phyloP scores from a whole-genome alignment of 1,140 invertebrate species.

The Stegodyphus dumicola region DNA sequence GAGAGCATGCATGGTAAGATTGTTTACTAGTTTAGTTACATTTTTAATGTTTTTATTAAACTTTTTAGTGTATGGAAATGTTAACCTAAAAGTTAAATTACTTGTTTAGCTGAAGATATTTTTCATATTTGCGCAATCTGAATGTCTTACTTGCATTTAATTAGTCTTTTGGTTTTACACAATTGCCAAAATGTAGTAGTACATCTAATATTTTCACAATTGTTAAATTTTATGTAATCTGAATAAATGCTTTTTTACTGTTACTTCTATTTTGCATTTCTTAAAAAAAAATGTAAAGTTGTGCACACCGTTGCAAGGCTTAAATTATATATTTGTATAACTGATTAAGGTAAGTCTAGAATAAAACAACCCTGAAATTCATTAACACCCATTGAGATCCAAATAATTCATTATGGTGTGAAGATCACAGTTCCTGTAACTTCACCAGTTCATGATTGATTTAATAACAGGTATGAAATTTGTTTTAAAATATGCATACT shows the following conservation, averaged over 20 bases:
- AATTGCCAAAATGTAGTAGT: too few relatives aligned
- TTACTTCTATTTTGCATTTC: too few relatives aligned
- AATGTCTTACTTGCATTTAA: background rate
- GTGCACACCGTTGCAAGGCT: constrained; percentile 45
- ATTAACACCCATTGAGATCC: background rate
- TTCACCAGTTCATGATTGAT: constrained; percentile 12
- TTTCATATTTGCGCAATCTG: too few relatives aligned
- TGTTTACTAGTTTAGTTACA: background rate
- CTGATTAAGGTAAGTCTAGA: constrained; percentile 28
- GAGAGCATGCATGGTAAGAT: constrained; percentile 78
- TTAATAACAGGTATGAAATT: constrained; percentile 44
- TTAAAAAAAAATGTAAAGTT: background rate
- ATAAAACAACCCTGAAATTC: background rate
- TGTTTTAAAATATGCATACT: constrained; percentile 5
- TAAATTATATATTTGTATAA: background rate
- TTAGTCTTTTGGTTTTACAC: background rate
- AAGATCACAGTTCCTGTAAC: constrained; percentile 32
- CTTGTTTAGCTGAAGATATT: too few relatives aligned
- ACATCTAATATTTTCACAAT: too few relatives aligned
- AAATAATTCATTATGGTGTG: constrained; percentile 7
- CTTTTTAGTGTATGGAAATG: too few relatives aligned
- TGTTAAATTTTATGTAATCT: too few relatives aligned
- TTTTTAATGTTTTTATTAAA: too few relatives aligned
- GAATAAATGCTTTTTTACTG: too few relatives aligned
- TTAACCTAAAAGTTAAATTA: too few relatives aligned